Evolutionary conservation across 2,888 invertebrate species (phyloP).

Genomic region (Mechanitis mazaeus): DNA sequence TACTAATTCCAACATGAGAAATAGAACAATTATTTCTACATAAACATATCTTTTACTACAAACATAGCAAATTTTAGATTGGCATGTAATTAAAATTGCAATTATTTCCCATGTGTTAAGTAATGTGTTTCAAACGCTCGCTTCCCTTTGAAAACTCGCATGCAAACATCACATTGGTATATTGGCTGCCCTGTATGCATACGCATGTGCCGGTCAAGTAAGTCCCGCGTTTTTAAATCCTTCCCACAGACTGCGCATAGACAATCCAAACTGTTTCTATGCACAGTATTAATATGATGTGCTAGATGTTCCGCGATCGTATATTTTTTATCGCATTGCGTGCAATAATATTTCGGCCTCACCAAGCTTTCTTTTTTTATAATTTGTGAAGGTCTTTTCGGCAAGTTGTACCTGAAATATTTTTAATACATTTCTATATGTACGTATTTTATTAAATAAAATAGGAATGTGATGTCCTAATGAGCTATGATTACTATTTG

Average conservation of each 20-base stretch:
- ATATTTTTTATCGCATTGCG: slow-evolving; percentile 36
- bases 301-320: slow-evolving; percentile 33
- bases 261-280: slow-evolving; percentile 28
- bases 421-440: background rate
- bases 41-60: background rate
- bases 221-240: slow-evolving; percentile 32
- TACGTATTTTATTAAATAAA: too few species aligned
- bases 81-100: too few species aligned
- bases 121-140: slow-evolving; percentile 36
- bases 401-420: slow-evolving; percentile 31
- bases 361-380: slow-evolving; percentile 26
- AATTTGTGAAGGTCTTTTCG: slow-evolving; percentile 28
- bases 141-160: slow-evolving; percentile 36
- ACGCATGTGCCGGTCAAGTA: slow-evolving; percentile 36
- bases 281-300: slow-evolving; percentile 33
- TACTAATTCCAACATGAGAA: too few species aligned
- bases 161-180: slow-evolving; percentile 36
- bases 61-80: too few species aligned
- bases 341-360: slow-evolving; percentile 36
- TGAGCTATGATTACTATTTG: too few species aligned
- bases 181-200: slow-evolving; percentile 35
- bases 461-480: too few species aligned
- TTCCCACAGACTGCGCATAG: slow-evolving; percentile 37
- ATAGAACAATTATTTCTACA: background rate
- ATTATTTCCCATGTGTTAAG: slow-evolving; percentile 33